phyloP scores from a whole-genome alignment of 1,140 invertebrate genomes.

The Daktulosphaira vitifoliae region DNA sequence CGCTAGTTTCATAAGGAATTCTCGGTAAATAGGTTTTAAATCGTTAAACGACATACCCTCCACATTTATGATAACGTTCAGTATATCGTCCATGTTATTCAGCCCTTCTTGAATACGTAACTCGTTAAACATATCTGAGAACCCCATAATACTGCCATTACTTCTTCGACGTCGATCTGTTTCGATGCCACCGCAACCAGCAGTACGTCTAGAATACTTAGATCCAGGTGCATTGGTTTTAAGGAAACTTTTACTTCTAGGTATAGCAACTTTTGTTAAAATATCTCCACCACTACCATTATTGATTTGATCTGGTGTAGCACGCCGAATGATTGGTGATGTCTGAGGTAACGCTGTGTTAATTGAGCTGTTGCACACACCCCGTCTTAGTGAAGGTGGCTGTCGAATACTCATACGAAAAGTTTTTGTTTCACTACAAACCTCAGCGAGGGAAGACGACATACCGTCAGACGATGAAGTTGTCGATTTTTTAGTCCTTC shows the following conservation, averaged over 20 bases:
- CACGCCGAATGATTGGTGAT: no score
- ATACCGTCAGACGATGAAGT: neutral
- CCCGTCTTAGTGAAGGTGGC: neutral
- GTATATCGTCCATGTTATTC: conserved; percentile 76
- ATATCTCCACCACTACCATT: conserved; percentile 53
- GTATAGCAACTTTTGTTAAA: conserved; percentile 71
- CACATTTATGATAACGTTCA: conserved; percentile 76
- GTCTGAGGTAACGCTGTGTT: neutral
- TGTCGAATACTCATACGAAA: conserved; percentile 11
- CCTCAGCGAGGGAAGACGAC: neutral
- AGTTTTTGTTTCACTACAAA: conserved; percentile 12
- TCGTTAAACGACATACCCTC: conserved; percentile 89
- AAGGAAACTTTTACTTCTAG: conserved; percentile 69
- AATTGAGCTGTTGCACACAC: conserved; percentile 9
- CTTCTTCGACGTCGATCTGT: neutral
- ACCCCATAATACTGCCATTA: conserved; percentile 54
- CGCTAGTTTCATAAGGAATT: conserved; percentile 75
- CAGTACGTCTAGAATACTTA: conserved; percentile 38
- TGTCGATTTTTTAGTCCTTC: neutral
- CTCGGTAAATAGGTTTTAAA: conserved; percentile 80
- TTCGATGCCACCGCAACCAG: conserved; percentile 4
- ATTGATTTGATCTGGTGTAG: neutral
- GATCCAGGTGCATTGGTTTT: conserved; percentile 53
- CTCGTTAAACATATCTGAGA: conserved; percentile 73
- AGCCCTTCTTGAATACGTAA: conserved; percentile 74